A percentile compares a stretch with the other conserved stretches of the same genome.
These are phyloP conservation scores for Hydropsyche tenuis DNA, from an alignment of 1,140 invertebrate genomes.

Conservation along the genomic window DNA sequence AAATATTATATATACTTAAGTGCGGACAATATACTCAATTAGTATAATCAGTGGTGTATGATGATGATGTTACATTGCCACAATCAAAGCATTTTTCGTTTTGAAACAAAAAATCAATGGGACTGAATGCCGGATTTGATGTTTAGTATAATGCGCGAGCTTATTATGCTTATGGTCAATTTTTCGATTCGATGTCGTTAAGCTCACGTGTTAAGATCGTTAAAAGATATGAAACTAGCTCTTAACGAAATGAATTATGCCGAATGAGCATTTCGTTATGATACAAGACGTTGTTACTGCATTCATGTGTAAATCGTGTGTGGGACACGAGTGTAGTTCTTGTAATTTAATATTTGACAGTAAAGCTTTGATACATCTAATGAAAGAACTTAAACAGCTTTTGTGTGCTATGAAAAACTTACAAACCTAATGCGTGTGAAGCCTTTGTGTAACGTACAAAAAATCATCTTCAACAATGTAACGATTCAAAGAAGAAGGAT, in stretches of 20 bases:
- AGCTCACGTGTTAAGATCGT: constrained; percentile 20
- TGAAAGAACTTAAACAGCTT: no score
- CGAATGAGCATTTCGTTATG: no score
- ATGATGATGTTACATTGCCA: background rate
- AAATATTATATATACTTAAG: background rate
- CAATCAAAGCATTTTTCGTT: no score
- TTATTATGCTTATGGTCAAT: constrained; percentile 23
- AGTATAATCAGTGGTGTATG: background rate
- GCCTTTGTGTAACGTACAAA: no score
- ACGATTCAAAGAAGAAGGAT: no score
- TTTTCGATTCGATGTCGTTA: constrained; percentile 5
- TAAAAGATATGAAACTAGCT: background rate
- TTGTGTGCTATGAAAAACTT: no score
- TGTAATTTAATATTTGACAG: constrained; percentile 12
- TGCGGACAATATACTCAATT: constrained; percentile 8
- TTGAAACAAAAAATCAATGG: no score
- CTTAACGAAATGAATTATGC: constrained; percentile 9
- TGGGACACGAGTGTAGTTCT: no score
- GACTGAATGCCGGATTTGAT: background rate
- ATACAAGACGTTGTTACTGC: background rate
- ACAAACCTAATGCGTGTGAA: no score
- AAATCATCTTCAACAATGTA: no score
- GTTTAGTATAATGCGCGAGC: constrained; percentile 1
- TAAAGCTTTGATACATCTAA: no score
- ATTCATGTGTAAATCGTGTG: background rate